Base-by-base conservation (phyloP, 1,140 invertebrate genomes). In the Cotesia typhae region DNA sequence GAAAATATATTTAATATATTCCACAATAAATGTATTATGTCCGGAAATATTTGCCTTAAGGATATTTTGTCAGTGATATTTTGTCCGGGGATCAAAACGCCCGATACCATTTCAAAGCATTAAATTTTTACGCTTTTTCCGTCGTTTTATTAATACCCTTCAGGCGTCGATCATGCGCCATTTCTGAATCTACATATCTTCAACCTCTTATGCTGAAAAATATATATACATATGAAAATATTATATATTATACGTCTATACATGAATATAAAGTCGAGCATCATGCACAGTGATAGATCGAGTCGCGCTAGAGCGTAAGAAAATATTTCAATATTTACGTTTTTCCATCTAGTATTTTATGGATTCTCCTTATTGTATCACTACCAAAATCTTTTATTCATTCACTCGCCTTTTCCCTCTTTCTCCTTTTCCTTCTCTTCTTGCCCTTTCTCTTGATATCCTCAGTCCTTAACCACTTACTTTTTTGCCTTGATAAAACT, bases 281-380 rank as follows among this genome's bases (percentile, higher is more conserved):
- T 61, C 60, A 20, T n/a, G 10, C 2, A 6, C n/a, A 9, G 41
- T 66, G 36, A 66, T 66, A 17, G 64, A 66, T 66, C 10, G 64
- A 53, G n/a, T 53, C 17, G 51, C 6, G 4, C 35, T 17, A 63
- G 59, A 36, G 60, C 28, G 28, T 12, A 53, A 52, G 36, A 66
- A 66, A 37, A 66, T 66, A 66, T 66, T 66, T 66, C 64, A 66
- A 66, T 66, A 66, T 66, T 66, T 66, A 66, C 64, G 64, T 41
- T 66, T 20, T 66, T 12, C 64, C 64, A 66, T 51, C 64, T 28
- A 66, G 51, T 52, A 52, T 53, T 38, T 14, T 14, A 14, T 53
- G 38, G 47, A 52, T 38, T 66, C n/a, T 66, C 36, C 41, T 63
- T 63, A 66, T 53, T 66, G 51, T 66, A 66, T 66, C 64, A 52